Base-by-base conservation (phyloP, 2,888 invertebrate genomes). In the Acheta domesticus region DNA sequence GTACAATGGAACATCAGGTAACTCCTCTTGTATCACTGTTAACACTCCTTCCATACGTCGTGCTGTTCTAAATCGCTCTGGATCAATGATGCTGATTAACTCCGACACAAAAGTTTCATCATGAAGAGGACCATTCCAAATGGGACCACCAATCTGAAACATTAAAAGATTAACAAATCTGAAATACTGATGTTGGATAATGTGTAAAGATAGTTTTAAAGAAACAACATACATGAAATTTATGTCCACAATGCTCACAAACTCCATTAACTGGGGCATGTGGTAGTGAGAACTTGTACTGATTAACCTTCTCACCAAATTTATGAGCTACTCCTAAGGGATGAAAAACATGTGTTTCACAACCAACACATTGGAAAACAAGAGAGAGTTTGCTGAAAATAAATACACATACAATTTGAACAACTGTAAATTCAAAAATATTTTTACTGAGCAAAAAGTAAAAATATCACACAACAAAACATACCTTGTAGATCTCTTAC, bases 121-220 rank as follows among this genome's bases (percentile, higher is more conserved):
- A 86, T 99, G 97, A 74, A 99, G 90, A 0, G 94, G 93, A 0
- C 91, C 95, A 0, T 93, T 91, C 97, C 98, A 99, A 83, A 99
- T 93, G 0, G 99, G 99, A 1, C 99, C 99, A 14, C 96, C 96
- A 83, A 96, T 86, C 93, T 95, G 86, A 78, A 86, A 84, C 79
- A 21, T 75, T 11, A 75, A 16, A 14, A 20, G 12, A 11, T 75
- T 12, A 8, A 75, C n/a, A n/a, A 62, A n/a, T 36, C 8, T 73
- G 80, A 74, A 75, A 79, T 74, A 73, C 36, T 8, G 36, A 36
- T 8, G 36, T 8, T 36, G 0, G 11, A 62, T 62, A n/a, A 62
- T 19, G n/a, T 14, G n/a, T 62, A 62, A 62, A 14, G n/a, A 62
- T 5, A 4, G n/a, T 5, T 62, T n/a, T 62, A 19, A 62, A 62